These are phyloP conservation scores for Calyptommatus sinebrachiatus DNA, from an alignment of 2,113 vertebrate species.

Conservation along the genomic window DNA sequence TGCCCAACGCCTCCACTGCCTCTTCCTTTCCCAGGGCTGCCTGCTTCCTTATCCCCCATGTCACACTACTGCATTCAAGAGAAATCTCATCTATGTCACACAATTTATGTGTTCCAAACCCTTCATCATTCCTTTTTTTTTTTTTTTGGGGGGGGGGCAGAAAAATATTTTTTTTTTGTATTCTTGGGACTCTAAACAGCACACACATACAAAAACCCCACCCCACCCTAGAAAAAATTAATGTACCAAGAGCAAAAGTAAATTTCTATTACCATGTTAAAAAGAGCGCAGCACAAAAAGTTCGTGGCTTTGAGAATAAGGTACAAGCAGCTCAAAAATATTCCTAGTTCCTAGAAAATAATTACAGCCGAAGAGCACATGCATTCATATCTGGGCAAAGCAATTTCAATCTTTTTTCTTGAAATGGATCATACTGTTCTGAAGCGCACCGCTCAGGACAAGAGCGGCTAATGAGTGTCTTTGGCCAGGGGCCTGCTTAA, in stretches of 20 bases:
- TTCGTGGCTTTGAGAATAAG: background rate
- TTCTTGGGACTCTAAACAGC: no score
- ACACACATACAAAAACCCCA: no score
- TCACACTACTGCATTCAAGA: background rate
- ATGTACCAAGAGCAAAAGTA: background rate
- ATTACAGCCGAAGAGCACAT: background rate
- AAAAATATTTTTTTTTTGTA: slow-evolving; percentile 3
- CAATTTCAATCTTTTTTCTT: background rate
- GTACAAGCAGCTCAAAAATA: background rate
- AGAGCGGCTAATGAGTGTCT: no score
- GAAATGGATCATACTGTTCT: background rate
- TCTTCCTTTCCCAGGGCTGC: no score
- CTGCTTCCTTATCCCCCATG: no score
- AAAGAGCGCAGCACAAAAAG: background rate
- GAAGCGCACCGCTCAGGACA: background rate
- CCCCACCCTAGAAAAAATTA: background rate
- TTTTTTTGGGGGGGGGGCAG: no score
- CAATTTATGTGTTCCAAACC: background rate
- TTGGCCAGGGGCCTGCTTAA: no score
- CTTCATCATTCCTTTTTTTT: slow-evolving; percentile 16
- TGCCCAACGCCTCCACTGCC: no score
- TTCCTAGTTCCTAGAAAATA: background rate
- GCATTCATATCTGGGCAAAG: background rate
- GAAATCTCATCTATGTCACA: background rate
- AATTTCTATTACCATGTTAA: background rate